Percentiles rank a stretch among this genome's conserved stretches.
Evolutionary conservation across 2,797 vertebrate species (phyloP).

Genomic region (Novumbra hubbsi): DNA sequence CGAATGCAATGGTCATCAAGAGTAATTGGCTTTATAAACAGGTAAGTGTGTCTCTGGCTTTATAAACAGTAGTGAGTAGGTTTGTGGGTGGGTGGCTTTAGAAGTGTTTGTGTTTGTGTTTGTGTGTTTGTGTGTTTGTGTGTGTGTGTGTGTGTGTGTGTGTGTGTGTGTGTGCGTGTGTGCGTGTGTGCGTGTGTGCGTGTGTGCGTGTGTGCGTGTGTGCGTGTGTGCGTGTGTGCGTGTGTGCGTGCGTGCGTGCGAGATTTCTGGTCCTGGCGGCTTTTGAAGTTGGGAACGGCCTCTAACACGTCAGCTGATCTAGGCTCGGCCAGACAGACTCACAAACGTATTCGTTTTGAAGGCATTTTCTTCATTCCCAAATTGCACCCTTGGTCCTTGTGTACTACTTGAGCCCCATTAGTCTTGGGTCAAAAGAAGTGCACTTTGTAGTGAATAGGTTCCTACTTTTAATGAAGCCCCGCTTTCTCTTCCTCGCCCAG

Average conservation of each 20-base stretch:
- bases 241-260: no score
- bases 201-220: no score
- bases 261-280: no score
- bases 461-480: neutral
- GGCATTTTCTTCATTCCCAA: slow-evolving; percentile 24
- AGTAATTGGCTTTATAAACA: slow-evolving; percentile 98
- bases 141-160: no score
- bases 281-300: slow-evolving; percentile 51
- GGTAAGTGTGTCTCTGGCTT: slow-evolving; percentile 65
- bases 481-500: slow-evolving; percentile 24
- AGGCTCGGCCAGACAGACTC: slow-evolving; percentile 47
- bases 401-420: neutral
- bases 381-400: neutral
- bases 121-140: slow-evolving; percentile 1
- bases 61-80: neutral
- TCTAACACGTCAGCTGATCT: slow-evolving; percentile 42
- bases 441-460: neutral
- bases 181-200: no score
- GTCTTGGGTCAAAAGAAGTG: neutral
- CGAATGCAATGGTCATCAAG: slow-evolving; percentile 88
- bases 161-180: no score
- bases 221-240: no score
- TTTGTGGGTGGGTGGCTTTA: no score
- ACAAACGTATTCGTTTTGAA: slow-evolving; percentile 57
- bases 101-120: no score